Evolutionary conservation across 2,113 vertebrate genomes (phyloP).

Genomic region (Periophthalmus modestus): DNA sequence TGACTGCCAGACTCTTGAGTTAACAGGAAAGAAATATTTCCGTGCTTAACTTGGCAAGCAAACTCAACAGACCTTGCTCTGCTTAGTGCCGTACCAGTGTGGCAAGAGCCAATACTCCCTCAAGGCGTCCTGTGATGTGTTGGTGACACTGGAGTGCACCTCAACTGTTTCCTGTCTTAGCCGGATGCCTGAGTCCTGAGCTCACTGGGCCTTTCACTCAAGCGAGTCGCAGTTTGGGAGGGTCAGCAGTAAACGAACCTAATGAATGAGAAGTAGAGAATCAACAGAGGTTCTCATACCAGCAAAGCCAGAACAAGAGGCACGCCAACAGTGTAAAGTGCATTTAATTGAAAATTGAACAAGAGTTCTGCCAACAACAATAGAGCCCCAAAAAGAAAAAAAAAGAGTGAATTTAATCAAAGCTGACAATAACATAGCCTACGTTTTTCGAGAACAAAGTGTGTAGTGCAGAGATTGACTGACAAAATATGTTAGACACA

Average conservation of each 20-base stretch:
- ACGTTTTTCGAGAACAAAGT: constrained; percentile 74
- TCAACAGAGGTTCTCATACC: constrained; percentile 60
- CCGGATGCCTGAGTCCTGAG: constrained; percentile 44
- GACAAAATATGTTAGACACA: constrained; percentile 36
- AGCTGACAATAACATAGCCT: constrained; percentile 68
- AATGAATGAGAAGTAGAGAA: constrained; percentile 76
- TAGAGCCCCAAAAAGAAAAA: constrained; percentile 22
- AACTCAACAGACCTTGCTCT: constrained; percentile 60
- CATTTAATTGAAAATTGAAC: constrained; percentile 78
- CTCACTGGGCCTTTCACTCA: constrained; percentile 40
- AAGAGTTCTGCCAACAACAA: constrained; percentile 75
- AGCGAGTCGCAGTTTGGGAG: constrained; percentile 37
- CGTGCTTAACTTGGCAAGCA: constrained; percentile 70
- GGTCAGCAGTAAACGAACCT: constrained; percentile 39
- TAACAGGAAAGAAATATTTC: constrained; percentile 78
- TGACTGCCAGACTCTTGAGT: constrained; percentile 70
- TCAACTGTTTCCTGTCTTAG: constrained; percentile 41
- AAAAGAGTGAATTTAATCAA: constrained; percentile 63
- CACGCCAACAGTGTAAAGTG: constrained; percentile 67
- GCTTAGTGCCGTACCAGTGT: constrained; percentile 57
- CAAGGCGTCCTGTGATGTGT: constrained; percentile 63
- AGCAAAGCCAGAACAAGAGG: constrained; percentile 45
- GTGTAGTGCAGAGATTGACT: constrained; percentile 56
- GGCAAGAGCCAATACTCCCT: constrained; percentile 59
- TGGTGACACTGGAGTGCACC: constrained; percentile 49